These are phyloP conservation scores for Campoletis raptor DNA, from an alignment of 2,888 invertebrate species.

Conservation along the genomic window DNA sequence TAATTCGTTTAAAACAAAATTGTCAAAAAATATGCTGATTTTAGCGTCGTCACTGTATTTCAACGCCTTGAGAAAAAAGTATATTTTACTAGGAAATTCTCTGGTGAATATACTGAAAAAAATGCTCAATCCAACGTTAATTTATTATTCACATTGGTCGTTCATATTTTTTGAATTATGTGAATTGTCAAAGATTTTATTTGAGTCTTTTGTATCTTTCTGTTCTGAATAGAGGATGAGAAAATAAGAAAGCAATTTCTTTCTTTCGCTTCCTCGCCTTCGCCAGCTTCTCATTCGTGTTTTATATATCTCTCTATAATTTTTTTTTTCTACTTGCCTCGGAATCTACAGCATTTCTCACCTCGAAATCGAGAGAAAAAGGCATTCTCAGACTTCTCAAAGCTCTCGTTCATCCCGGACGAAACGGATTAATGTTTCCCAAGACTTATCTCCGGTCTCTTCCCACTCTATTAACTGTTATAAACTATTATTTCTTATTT, in stretches of 20 bases:
- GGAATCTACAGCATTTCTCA: background rate
- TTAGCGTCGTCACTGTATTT: too few relatives aligned
- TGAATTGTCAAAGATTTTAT: background rate
- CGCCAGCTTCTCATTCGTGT: background rate
- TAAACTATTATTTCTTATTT: slow-evolving; percentile 9
- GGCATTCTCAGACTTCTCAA: background rate
- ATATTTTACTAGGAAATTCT: too few relatives aligned
- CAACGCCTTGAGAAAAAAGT: too few relatives aligned
- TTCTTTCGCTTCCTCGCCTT: background rate
- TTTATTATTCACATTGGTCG: background rate
- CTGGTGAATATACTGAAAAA: background rate
- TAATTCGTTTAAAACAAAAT: too few relatives aligned
- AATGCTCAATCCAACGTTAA: background rate
- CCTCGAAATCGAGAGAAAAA: background rate
- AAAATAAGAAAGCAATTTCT: background rate
- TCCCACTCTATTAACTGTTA: background rate
- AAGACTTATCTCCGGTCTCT: slow-evolving; percentile 10
- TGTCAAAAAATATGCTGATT: too few relatives aligned
- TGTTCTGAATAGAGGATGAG: background rate
- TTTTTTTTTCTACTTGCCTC: background rate
- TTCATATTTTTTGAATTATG: background rate
- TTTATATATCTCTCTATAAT: background rate
- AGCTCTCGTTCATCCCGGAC: slow-evolving; percentile 11
- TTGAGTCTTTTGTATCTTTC: background rate
- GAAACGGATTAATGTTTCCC: slow-evolving; percentile 45